phyloP scores from a whole-genome alignment of 92 coral and sea anemone genomes.

The Paramuricea clavata region DNA sequence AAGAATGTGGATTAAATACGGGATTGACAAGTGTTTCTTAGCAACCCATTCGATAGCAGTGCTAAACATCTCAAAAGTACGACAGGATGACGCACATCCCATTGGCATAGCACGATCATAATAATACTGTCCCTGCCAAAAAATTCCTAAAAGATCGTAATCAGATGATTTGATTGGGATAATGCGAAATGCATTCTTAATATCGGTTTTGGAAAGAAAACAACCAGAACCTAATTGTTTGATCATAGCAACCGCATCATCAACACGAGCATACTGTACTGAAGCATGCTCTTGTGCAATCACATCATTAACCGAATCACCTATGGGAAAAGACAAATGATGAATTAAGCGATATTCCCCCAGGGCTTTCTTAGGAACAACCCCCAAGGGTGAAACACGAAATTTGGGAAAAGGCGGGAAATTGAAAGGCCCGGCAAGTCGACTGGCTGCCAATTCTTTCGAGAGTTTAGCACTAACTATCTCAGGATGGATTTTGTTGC shows the following conservation, averaged over 20 bases:
- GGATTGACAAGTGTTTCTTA: neutral
- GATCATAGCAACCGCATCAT: neutral
- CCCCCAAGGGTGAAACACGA: no score
- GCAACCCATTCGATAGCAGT: neutral
- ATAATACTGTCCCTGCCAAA: slow-evolving; percentile 10
- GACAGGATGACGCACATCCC: neutral
- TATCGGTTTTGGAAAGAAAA: neutral
- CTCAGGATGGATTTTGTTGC: no score
- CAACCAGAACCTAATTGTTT: neutral
- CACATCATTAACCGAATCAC: neutral
- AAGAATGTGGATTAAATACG: neutral
- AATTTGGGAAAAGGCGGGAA: no score
- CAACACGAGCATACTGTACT: neutral
- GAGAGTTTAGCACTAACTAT: no score
- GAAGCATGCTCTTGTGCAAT: neutral
- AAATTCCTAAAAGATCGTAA: neutral
- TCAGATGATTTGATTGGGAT: neutral
- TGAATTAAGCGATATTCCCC: no score
- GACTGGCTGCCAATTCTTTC: no score
- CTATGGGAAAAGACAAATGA: neutral
- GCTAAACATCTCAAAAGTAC: slow-evolving; percentile 10
- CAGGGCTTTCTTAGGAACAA: no score
- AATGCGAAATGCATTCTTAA: neutral
- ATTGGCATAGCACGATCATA: neutral
- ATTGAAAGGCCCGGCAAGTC: no score